A percentile compares a stretch with the other conserved stretches of the same genome.
These are phyloP conservation scores for Zosterops lateralis DNA, from an alignment of 2,113 vertebrate species.

Conservation along the genomic window DNA sequence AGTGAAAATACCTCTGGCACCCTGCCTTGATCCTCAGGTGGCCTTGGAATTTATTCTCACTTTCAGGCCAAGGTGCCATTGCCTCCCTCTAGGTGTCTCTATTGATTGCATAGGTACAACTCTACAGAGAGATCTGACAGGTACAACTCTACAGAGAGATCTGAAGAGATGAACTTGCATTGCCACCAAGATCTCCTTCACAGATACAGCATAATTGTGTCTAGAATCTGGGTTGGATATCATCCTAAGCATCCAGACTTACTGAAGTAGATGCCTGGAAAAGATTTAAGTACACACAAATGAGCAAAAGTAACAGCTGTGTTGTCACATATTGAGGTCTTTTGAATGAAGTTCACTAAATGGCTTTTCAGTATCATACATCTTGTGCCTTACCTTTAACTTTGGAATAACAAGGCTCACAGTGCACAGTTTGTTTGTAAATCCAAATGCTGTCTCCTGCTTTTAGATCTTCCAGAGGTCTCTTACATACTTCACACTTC, in stretches of 20 bases:
- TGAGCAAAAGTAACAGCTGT: background rate
- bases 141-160: background rate
- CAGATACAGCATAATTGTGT: background rate
- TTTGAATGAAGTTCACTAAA: background rate
- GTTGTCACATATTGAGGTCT: background rate
- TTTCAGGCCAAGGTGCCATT: background rate
- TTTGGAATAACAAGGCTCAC: slow-evolving; percentile 87
- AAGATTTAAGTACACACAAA: background rate
- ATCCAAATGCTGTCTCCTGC: slow-evolving; percentile 96
- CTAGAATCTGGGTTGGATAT: background rate
- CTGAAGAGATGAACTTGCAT: background rate
- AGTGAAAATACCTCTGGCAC: background rate
- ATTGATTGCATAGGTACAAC: background rate
- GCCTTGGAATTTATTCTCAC: background rate
- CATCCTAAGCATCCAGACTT: background rate
- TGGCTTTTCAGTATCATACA: background rate
- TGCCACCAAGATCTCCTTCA: background rate
- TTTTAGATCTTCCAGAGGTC: slow-evolving; percentile 82
- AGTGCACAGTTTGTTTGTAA: slow-evolving; percentile 87
- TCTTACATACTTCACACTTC: slow-evolving; percentile 90
- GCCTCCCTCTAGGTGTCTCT: background rate
- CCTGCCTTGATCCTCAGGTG: background rate
- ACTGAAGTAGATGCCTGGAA: background rate
- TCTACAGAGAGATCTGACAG: background rate
- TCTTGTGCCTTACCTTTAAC: slow-evolving; percentile 81